Evolutionary conservation across 2,888 invertebrate species (phyloP), one percentile per base, ranked within the genome.

Genomic region (Nycteola revayana): DNA sequence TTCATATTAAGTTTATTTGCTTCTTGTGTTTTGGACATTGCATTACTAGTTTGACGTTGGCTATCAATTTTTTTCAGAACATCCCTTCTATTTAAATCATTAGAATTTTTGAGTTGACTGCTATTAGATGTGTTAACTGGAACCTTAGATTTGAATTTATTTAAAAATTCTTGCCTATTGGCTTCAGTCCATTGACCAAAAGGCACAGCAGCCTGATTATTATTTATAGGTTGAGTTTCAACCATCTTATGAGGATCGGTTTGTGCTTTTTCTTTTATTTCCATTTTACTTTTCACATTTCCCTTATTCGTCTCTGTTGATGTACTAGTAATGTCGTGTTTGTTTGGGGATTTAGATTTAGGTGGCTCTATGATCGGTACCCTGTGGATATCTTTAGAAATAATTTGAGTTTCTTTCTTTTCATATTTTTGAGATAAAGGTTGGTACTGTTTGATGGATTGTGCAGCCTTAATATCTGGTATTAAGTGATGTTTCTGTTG

Each of bases 161-260:
- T 77, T 9, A 88, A 59, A 58, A 86, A 88, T 24, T 80, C 84
- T 61, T 86, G 84, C 33, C 85, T 79, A 47, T 88, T 80, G 3
- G 72, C 86, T 42, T 81, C 83, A 21, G 88, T 88, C 88, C 88
- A 88, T 60, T 84, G 76, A 4, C 88, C 88, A 57, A 88, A 88
- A 18, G 88, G 88, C 22, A 88, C 88, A 20, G 79, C 73, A 11
- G 67, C 54, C 44, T 78, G 73, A 48, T 78, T 82, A 45, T 75
- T 80, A 30, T 69, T 75, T 1, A 62, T 60, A 24, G 73, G 60
- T 48, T 74, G 79, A 10, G 54, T 11, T 36, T 66, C 64, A 26
- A 44, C 28, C 5, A 10, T 24, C 25, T 39, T 38, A 10, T 41
- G 9, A 17, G 42, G 25, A 21, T 46, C 46, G 25, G 29, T 5